phyloP scores from a whole-genome alignment of 2,113 vertebrate genomes.

The Silurus glanis region DNA sequence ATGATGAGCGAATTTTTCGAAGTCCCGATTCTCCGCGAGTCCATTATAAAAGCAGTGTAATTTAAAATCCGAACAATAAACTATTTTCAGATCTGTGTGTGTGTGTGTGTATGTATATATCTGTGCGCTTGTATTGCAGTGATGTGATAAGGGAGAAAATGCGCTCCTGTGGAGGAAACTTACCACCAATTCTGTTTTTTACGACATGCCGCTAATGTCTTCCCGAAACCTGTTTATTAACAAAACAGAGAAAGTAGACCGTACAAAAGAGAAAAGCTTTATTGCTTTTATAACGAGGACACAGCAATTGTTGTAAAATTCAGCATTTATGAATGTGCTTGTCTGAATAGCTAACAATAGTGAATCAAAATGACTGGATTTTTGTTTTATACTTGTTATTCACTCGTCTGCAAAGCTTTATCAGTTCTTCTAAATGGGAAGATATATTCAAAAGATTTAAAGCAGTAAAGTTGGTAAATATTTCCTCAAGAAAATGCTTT shows the following conservation, averaged over 20 bases:
- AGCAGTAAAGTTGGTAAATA: not conserved
- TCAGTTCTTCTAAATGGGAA: no score
- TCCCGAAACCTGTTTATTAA: not conserved
- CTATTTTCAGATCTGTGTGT: not conserved
- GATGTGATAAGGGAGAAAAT: conserved; percentile 11
- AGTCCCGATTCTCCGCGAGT: not conserved
- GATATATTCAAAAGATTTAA: not conserved
- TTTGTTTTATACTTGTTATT: not conserved
- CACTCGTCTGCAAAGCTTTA: no score
- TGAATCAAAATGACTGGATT: not conserved
- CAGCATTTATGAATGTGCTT: not conserved
- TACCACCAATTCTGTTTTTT: conserved; percentile 16
- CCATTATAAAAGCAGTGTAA: not conserved
- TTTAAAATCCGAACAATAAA: not conserved
- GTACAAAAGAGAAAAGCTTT: not conserved
- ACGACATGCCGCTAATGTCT: not conserved
- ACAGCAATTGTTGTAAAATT: not conserved
- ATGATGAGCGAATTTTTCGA: no score
- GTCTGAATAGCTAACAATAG: not conserved
- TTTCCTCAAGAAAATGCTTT: not conserved
- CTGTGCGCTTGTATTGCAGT: not conserved
- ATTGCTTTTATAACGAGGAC: not conserved
- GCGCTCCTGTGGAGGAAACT: not conserved
- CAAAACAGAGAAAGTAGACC: not conserved
- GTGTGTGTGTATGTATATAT: not conserved